Evolutionary conservation across 1,140 invertebrate species (phyloP).

Genomic region (Zaprionus gabonicus): DNA sequence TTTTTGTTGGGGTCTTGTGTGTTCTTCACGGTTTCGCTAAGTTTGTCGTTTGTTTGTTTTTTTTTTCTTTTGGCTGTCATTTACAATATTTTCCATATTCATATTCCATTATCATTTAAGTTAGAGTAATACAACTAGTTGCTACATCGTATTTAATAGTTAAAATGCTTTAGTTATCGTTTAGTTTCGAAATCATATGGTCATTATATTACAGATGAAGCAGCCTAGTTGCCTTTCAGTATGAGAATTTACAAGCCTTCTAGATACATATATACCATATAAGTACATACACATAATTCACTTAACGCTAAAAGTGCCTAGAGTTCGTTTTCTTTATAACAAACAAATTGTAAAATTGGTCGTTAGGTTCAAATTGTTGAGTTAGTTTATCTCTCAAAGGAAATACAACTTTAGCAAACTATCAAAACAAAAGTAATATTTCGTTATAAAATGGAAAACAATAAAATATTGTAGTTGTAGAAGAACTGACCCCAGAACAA

Average conservation of each 20-base stretch:
- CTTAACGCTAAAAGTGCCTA: slow-evolving; percentile 50
- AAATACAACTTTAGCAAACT: not conserved
- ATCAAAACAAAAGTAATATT: not conserved
- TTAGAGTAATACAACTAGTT: slow-evolving; percentile 43
- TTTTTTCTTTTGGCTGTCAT: slow-evolving; percentile 60
- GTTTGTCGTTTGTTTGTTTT: slow-evolving; percentile 5
- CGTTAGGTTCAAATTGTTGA: slow-evolving; percentile 59
- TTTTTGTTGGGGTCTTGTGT: slow-evolving; percentile 35
- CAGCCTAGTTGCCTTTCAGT: slow-evolving; percentile 57
- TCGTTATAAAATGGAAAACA: not conserved
- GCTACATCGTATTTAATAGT: slow-evolving; percentile 60
- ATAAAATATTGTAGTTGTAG: not conserved
- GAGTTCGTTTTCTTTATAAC: slow-evolving; percentile 31
- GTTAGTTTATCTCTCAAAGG: slow-evolving; percentile 6
- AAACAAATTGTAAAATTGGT: slow-evolving; percentile 78
- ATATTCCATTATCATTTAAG: slow-evolving; percentile 30
- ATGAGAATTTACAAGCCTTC: slow-evolving; percentile 77
- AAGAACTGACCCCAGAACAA: not conserved
- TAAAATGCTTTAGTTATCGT: slow-evolving; percentile 66
- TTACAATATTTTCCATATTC: slow-evolving; percentile 38
- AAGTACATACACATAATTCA: slow-evolving; percentile 47
- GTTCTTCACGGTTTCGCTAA: slow-evolving; percentile 22
- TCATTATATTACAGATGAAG: slow-evolving; percentile 77
- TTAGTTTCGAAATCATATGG: slow-evolving; percentile 65
- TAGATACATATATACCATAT: slow-evolving; percentile 43